These are phyloP conservation scores for Ligdia adustata DNA, from an alignment of 2,888 invertebrate genomes.

Conservation along the genomic window DNA sequence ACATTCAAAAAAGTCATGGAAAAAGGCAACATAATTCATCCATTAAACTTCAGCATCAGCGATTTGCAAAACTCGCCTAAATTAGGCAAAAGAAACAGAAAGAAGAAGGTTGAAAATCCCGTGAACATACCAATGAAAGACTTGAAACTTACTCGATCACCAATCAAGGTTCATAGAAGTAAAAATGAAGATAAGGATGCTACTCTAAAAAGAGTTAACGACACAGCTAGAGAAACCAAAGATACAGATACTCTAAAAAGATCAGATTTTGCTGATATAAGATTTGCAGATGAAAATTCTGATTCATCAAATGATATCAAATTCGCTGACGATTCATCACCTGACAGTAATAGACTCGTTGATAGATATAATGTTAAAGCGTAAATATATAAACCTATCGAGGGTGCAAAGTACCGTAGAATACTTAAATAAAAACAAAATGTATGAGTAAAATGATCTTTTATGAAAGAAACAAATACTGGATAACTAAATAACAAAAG, in stretches of 20 bases:
- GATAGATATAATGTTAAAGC: conserved; percentile 71
- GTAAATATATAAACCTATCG: conserved; percentile 35
- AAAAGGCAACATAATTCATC: conserved; percentile 74
- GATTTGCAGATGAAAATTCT: conserved; percentile 88
- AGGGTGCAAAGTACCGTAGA: conserved; percentile 4
- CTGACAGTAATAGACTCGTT: conserved; percentile 72
- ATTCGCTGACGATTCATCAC: conserved; percentile 77
- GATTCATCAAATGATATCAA: conserved; percentile 80
- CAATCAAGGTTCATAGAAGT: conserved; percentile 66
- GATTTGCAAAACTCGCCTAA: conserved; percentile 75
- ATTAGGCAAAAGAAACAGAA: conserved; percentile 59
- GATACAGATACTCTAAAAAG: conserved; percentile 79
- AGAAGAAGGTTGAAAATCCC: conserved; percentile 60
- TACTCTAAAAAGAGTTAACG: conserved; percentile 86
- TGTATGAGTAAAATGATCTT: too few species aligned
- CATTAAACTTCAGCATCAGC: conserved; percentile 76
- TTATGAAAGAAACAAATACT: too few species aligned
- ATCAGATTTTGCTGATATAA: conserved; percentile 86
- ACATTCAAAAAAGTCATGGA: conserved; percentile 64
- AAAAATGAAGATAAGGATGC: conserved; percentile 62
- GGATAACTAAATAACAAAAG: too few species aligned
- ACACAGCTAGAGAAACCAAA: conserved; percentile 86
- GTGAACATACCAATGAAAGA: conserved; percentile 73
- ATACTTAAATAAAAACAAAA: neutral
- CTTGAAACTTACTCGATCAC: conserved; percentile 66